Percentiles rank a stretch among this genome's conserved stretches.
Conservation (phyloP, 35 echinoderm and acorn worm genomes). For the Chiridota heheva region DNA sequence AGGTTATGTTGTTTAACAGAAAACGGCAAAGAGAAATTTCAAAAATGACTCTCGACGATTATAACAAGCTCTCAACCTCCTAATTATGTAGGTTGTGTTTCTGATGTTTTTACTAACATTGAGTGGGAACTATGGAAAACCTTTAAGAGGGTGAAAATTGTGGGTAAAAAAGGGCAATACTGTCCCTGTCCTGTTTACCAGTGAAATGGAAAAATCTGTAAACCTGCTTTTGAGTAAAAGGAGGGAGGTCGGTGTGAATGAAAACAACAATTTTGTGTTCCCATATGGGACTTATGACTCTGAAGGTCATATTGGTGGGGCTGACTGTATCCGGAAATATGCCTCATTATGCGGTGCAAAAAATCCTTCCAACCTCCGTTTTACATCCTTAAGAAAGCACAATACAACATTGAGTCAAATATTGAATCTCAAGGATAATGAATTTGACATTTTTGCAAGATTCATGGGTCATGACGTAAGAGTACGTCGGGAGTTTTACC, state of each 20-base stretch:
- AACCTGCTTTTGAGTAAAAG: constrained; percentile 36
- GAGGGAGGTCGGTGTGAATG: constrained; percentile 26
- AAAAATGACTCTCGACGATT: constrained; percentile 61
- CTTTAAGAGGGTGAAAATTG: constrained; percentile 57
- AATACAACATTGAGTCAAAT: constrained; percentile 71
- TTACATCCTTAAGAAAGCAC: constrained; percentile 73
- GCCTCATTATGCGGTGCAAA: constrained; percentile 26
- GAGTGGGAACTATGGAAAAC: constrained; percentile 39
- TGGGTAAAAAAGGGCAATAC: constrained; percentile 62
- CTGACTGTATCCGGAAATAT: constrained; percentile 40
- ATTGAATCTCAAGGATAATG: constrained; percentile 74
- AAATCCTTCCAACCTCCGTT: constrained; percentile 43
- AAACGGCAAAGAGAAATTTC: constrained; percentile 64
- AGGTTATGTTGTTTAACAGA: constrained; percentile 71
- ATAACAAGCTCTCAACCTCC: constrained; percentile 34
- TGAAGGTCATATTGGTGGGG: constrained; percentile 45
- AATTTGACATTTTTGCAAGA: constrained; percentile 70
- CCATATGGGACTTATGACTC: constrained; percentile 23
- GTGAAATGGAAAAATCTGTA: constrained; percentile 44
- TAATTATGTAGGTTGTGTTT: constrained; percentile 29
- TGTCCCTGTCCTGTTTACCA: constrained; percentile 65
- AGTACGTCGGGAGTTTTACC: constrained; percentile 61
- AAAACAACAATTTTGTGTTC: constrained; percentile 54
- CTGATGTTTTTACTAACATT: constrained; percentile 38
- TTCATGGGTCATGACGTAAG: constrained; percentile 66